Percentiles rank a stretch among this genome's conserved stretches.
Evolutionary conservation across 2,113 vertebrate species (phyloP).

Genomic region (Pterocles gutturalis): DNA sequence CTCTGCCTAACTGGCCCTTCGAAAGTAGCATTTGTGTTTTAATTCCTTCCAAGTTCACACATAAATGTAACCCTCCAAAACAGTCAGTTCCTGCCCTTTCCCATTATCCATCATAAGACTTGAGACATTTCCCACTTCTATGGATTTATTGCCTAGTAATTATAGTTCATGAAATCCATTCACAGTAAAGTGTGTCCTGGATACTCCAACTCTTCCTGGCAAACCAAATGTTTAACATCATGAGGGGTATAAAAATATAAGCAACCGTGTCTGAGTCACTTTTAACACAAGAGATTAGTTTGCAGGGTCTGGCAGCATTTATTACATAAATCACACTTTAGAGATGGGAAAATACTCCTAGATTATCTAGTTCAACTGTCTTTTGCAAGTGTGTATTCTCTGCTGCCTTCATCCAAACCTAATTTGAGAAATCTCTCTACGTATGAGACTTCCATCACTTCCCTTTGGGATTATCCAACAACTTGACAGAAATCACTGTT

Average conservation of each 20-base stretch:
- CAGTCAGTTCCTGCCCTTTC: background rate
- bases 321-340: slow-evolving; percentile 47
- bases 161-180: slow-evolving; percentile 39
- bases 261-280: slow-evolving; percentile 29
- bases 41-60: slow-evolving; percentile 45
- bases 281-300: slow-evolving; percentile 40
- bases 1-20: slow-evolving; percentile 21
- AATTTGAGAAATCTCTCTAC: slow-evolving; percentile 4
- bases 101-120: slow-evolving; percentile 18
- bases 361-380: slow-evolving; percentile 23
- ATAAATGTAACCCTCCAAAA: background rate
- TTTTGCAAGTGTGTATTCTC: slow-evolving; percentile 12
- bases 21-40: slow-evolving; percentile 17
- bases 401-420: slow-evolving; percentile 30
- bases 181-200: slow-evolving; percentile 34
- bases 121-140: slow-evolving; percentile 5
- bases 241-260: slow-evolving; percentile 57
- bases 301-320: slow-evolving; percentile 41
- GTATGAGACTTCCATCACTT: slow-evolving; percentile 15
- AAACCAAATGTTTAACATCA: slow-evolving; percentile 46
- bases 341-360: slow-evolving; percentile 45
- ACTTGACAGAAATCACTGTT: slow-evolving; percentile 22
- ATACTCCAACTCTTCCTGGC: slow-evolving; percentile 33
- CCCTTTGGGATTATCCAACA: slow-evolving; percentile 37
- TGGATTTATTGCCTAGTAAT: slow-evolving; percentile 51